Evolutionary conservation across 2,888 invertebrate species (phyloP), one percentile per base, ranked within the genome.

Genomic region (Tipula lateralis): DNA sequence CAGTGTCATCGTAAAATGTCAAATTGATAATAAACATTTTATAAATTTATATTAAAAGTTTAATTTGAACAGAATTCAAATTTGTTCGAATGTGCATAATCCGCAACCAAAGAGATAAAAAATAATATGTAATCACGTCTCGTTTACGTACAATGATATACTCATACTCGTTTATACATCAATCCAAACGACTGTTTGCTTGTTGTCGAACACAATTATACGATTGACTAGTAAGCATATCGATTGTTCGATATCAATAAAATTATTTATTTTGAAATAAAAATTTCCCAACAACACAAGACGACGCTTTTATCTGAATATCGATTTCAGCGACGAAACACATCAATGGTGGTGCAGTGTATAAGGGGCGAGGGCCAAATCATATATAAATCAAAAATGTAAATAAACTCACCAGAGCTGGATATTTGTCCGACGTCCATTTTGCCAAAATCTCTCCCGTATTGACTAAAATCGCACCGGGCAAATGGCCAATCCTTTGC

Each of bases 401-500:
- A n/a, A 66, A 66, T 66, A 24, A 24, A 36, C 44, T 30, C 88
- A 94, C 94, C 88, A 95, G 91, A 84, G 96, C 95, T 24, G 94
- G 92, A 85, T 95, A 92, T 84, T 92, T 91, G 86, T 93, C 93
- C 84, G 93, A 91, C 3, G 96, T 95, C 96, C 95, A 96, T 82
- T 92, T 91, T 24, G 94, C 94, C 85, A 96, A 90, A 84, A 95
- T 91, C 88, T 95, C 94, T 19, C 95, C 96, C 29, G 94, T 92
- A 88, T 95, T 95, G 34, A 96, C 92, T 83, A 96, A 91, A 86
- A 96, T 93, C 30, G 95, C 94, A 34, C 94, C 95, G 0, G 94
- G 94, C 84, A 96, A 91, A 87, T 95, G 95, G 0, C 94, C 94
- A 2, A 95, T 95, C 44, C 94, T 92, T 87, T 93, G 92, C 94